Conservation (phyloP, 1,140 invertebrate species). For the Sarcophaga peregrina region DNA sequence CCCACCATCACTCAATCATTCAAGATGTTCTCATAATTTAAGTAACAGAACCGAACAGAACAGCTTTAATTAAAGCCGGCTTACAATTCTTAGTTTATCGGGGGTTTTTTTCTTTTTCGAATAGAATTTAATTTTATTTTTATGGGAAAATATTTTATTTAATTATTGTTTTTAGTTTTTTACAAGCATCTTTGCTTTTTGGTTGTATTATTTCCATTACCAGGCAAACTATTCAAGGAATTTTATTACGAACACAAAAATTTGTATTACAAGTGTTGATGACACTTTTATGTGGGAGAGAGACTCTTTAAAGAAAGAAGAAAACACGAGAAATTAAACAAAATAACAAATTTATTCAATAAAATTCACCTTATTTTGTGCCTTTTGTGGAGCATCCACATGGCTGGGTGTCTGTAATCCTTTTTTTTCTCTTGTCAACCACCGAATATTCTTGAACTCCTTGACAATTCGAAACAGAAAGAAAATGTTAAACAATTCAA, state of each 20-base stretch:
- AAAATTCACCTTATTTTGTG: no score
- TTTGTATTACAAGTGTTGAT: neutral
- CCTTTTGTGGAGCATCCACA: no score
- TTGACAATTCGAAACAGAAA: no score
- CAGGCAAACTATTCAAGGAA: neutral
- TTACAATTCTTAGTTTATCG: neutral
- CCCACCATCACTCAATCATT: neutral
- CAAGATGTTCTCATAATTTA: conserved; percentile 3
- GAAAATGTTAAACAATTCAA: no score
- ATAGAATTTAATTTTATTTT: neutral
- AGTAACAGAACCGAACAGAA: neutral
- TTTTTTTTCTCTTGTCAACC: no score
- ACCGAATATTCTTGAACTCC: no score
- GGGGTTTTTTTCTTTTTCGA: neutral
- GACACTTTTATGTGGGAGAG: neutral
- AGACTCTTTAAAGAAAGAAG: neutral
- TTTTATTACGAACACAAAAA: neutral
- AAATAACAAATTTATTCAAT: no score
- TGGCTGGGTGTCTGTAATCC: no score
- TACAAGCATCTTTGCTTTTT: neutral
- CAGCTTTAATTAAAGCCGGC: neutral
- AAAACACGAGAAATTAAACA: no score
- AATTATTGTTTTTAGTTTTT: neutral
- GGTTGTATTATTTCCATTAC: no score
- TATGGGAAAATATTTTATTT: neutral